Percentiles rank a stretch among this genome's conserved stretches.
Conservation (phyloP, 2,113 vertebrate species). For the Xyliphius kryptos region DNA sequence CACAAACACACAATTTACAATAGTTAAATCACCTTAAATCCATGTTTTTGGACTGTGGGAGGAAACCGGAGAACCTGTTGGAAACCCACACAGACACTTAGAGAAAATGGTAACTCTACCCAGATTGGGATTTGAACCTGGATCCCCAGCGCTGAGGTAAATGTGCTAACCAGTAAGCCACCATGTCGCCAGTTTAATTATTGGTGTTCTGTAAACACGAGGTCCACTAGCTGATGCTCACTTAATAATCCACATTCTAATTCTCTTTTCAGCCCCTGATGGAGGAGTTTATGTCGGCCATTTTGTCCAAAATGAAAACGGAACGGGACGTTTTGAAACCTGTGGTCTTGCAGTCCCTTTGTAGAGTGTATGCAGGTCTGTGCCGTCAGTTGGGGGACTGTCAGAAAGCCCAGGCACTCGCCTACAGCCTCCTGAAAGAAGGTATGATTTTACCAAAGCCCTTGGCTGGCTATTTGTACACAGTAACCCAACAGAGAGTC, state of each 20-base stretch:
- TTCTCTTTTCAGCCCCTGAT: conserved; percentile 54
- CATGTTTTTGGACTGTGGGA: too few relatives aligned
- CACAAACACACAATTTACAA: too few relatives aligned
- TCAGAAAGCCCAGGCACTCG: conserved; percentile 80
- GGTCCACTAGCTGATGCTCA: neutral
- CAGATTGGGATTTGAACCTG: too few relatives aligned
- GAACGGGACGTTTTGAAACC: conserved; percentile 56
- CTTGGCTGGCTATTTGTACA: neutral
- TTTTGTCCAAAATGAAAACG: conserved; percentile 73
- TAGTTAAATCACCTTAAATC: too few relatives aligned
- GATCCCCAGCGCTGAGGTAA: too few relatives aligned
- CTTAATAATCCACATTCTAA: neutral
- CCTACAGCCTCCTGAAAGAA: conserved; percentile 82
- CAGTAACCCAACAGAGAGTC: too few relatives aligned
- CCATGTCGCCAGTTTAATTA: too few relatives aligned
- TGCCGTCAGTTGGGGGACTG: conserved; percentile 78
- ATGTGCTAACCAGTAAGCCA: too few relatives aligned
- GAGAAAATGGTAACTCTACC: too few relatives aligned
- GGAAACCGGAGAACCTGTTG: too few relatives aligned
- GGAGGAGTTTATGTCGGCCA: conserved; percentile 66
- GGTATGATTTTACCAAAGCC: conserved; percentile 55
- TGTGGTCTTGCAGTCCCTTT: conserved; percentile 73
- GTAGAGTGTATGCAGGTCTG: conserved; percentile 79
- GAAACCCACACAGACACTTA: too few relatives aligned
- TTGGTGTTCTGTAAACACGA: too few relatives aligned